Percentiles rank a stretch among this genome's conserved stretches.
phyloP scores from a whole-genome alignment of 2,113 vertebrate genomes.

The Sphaerodactylus townsendi region DNA sequence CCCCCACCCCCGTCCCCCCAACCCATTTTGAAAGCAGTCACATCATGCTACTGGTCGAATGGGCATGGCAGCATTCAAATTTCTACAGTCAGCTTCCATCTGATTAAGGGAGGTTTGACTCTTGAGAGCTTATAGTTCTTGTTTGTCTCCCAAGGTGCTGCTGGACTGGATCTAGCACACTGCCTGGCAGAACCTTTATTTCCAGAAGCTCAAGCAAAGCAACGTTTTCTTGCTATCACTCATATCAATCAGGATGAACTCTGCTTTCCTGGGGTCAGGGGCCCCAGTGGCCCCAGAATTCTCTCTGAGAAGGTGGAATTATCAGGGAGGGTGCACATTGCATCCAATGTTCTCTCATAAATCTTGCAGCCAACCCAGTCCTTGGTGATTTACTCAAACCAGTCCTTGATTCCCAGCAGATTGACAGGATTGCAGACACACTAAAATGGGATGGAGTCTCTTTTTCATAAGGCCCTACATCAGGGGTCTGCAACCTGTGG shows the following conservation, averaged over 20 bases:
- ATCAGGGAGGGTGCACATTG: background rate
- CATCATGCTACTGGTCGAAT: constrained; percentile 26
- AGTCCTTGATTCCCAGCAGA: too few species aligned
- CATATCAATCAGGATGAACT: background rate
- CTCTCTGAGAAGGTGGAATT: background rate
- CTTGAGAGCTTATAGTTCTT: background rate
- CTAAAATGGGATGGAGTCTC: background rate
- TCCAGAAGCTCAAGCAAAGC: background rate
- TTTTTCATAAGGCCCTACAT: background rate
- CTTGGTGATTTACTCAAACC: too few species aligned
- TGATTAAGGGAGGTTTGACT: too few species aligned
- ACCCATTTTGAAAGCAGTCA: constrained; percentile 35
- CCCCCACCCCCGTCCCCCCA: background rate
- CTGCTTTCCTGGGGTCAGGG: background rate
- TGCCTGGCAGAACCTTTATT: background rate
- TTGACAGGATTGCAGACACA: too few species aligned
- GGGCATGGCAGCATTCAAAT: constrained; percentile 4
- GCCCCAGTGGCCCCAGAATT: too few species aligned
- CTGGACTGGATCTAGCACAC: background rate
- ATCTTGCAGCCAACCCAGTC: too few species aligned
- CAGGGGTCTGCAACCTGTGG: too few species aligned
- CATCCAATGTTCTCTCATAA: too few species aligned
- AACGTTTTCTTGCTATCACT: constrained; percentile 1
- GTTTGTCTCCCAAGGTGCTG: background rate
- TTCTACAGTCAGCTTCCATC: background rate